A percentile compares a stretch with the other conserved stretches of the same genome.
These are phyloP conservation scores for Oligia latruncula DNA, from an alignment of 2,888 invertebrate species.

Conservation along the genomic window DNA sequence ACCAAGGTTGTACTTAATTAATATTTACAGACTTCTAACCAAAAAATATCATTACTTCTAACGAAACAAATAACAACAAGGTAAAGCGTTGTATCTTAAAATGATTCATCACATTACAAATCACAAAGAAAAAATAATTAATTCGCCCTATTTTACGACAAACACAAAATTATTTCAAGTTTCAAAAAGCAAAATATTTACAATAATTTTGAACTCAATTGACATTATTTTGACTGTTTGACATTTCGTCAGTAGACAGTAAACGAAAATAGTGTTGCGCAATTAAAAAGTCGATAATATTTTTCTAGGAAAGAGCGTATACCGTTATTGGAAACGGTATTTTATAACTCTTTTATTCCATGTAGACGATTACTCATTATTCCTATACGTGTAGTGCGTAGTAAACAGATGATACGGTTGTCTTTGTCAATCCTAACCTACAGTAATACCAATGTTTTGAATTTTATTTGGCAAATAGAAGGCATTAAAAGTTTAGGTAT, in stretches of 20 bases:
- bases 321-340: conserved; percentile 45
- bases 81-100: neutral
- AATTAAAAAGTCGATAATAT: conserved; percentile 55
- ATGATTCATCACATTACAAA: neutral
- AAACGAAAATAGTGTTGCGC: conserved; percentile 70
- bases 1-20: neutral
- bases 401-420: conserved; percentile 39
- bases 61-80: neutral
- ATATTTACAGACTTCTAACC: neutral
- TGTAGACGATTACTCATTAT: conserved; percentile 48
- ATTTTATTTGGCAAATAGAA: conserved; percentile 42
- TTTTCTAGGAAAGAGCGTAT: conserved; percentile 41
- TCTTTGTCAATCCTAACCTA: conserved; percentile 63
- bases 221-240: conserved; percentile 49
- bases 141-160: neutral
- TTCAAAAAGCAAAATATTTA: conserved; percentile 10
- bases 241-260: conserved; percentile 49
- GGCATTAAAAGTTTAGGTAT: conserved; percentile 61
- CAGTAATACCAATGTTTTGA: conserved; percentile 50
- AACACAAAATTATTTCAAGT: neutral
- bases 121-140: neutral
- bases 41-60: too few relatives aligned
- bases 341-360: conserved; percentile 28
- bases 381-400: conserved; percentile 49
- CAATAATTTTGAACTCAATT: neutral